Evolutionary conservation across 2,888 invertebrate genomes (phyloP), one percentile per base, ranked within the genome.

Genomic region (Leucophenga montana): DNA sequence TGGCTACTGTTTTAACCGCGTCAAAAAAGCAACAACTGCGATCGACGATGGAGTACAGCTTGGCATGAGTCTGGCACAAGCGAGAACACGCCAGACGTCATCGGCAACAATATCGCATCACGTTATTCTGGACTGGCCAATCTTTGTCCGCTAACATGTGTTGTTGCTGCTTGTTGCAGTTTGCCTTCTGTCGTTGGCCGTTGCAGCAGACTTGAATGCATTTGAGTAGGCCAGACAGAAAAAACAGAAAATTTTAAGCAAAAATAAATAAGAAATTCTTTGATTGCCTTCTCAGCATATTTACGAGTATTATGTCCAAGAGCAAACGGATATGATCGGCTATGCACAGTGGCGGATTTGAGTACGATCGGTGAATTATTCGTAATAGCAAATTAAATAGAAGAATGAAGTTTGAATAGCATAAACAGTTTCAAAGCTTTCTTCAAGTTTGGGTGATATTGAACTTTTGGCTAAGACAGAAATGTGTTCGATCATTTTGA

Each of bases 31-130:
- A 33, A 33, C 11, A 39, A 39, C 8, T 5, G 11, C 39, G 9
- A 5, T 39, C 39, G 9, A 1, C 39, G 39, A 6, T 50, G 50
- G 18, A 11, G 9, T 3, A 16, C 33, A 16, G 14, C 33, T 64
- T 64, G 62, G 46, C 48, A 48, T 48, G 62, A 46, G 62, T 46
- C 62, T 64, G 62, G 62, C 62, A 64, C 48, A 64, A 64, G 48
- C 48, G 48, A 64, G 22, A 64, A n/a, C 22, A 18, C 20, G 27
- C 56, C 56, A 56, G 56, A 56, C 27, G 56, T 64, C 62, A 46
- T 46, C 46, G 46, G 50, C 50, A 18, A n/a, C 50, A 50, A 50
- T 50, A 50, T 39, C 39, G 39, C 8, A 39, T 39, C 39, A 11
- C 11, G 39, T 11, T 39, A 39, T 39, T 39, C 39, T 39, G 39